Conservation (phyloP, 2,888 invertebrate species). For the Sphaerophoria taeniata region DNA sequence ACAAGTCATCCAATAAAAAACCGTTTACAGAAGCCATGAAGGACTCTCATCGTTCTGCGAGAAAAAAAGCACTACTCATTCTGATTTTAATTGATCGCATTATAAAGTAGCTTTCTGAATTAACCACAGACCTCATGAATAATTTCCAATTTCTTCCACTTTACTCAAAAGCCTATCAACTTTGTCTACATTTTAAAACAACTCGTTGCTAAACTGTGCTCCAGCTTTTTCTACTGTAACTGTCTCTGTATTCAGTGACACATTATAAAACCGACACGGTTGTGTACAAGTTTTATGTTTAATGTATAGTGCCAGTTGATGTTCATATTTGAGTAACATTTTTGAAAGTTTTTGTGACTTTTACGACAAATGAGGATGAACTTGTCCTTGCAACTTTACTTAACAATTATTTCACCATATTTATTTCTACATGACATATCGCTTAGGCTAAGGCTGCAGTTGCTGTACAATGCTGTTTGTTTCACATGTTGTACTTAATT, state of each 20-base stretch:
- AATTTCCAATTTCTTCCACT: not conserved
- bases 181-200: no score
- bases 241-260: no score
- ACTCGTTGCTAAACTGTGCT: no score
- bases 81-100: constrained; percentile 25
- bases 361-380: constrained; percentile 57
- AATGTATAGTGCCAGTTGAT: constrained; percentile 4
- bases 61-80: constrained; percentile 26
- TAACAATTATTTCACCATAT: constrained; percentile 33
- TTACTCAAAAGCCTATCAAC: not conserved
- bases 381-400: constrained; percentile 41
- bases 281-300: not conserved
- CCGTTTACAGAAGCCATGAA: not conserved
- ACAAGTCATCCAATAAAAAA: not conserved
- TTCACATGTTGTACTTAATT: not conserved
- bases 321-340: constrained; percentile 31
- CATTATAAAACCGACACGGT: no score
- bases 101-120: constrained; percentile 22
- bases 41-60: no score
- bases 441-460: constrained; percentile 9
- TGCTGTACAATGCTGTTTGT: constrained; percentile 10
- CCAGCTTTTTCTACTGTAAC: no score
- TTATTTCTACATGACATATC: no score
- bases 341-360: constrained; percentile 45
- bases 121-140: constrained; percentile 25